Evolutionary conservation across 2,888 invertebrate genomes (phyloP), one percentile per base, ranked within the genome.

Genomic region (Cistogaster globosa): DNA sequence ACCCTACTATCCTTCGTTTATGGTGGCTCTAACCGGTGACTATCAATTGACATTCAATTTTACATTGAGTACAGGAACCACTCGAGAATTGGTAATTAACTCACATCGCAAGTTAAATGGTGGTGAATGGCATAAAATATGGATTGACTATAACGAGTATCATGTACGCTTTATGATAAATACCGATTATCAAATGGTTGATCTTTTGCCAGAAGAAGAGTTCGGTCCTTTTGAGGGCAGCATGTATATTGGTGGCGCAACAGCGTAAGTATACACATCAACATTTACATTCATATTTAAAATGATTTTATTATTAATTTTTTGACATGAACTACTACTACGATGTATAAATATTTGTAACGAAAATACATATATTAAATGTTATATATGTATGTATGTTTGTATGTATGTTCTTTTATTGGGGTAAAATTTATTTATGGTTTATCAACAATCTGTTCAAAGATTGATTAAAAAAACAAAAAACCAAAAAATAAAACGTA

Each of bases 41-140:
- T 97, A 96, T 92, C 96, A 96, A 88, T 93, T 98, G 86, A 97
- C 97, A 11, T 97, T 98, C 92, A 97, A 97, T 92, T 98, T 97
- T 89, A 97, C 97, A 0, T 93, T 97, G 42, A 97, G 96, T 93
- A 97, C 96, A 51, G 97, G 96, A 0, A 95, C 95, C 9, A 96
- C 96, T 65, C 95, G 96, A 87, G 96, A 96, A 90, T 93, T 97
- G 82, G 97, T 96, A 60, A 96, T 98, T 86, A 96, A 96, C 89
- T 97, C 97, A 4, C 95, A 95, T 87, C 94, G 96, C 62, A 95
- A 96, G 90, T 93, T 98, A 65, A 98, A 98, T 91, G 96, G 97
- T 69, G 98, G 98, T 0, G 97, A 98, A 91, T 98, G 98, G 98
- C 98, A 98, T 92, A 97, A 98, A 93, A 96, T 98, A 87, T 97